A percentile compares a stretch with the other conserved stretches of the same genome.
These are phyloP conservation scores for Heliconius aoede DNA, from an alignment of 2,888 invertebrate genomes.

Conservation along the genomic window DNA sequence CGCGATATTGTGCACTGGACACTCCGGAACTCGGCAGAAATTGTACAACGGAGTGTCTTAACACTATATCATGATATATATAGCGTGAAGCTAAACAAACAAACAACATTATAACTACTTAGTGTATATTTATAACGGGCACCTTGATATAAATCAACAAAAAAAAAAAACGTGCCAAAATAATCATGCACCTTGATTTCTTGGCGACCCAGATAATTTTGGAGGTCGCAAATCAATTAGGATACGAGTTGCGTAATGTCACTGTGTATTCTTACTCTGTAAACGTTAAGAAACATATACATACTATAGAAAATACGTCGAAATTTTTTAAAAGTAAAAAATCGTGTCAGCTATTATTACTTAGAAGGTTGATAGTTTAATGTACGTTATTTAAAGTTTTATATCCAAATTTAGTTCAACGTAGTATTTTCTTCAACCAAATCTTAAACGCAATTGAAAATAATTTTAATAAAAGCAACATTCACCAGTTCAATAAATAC, in stretches of 20 bases:
- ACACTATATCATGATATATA: neutral
- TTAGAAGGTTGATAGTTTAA: neutral
- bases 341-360: neutral
- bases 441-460: neutral
- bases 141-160: slow-evolving; percentile 34
- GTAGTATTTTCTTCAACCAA: neutral
- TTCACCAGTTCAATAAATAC: too few species aligned
- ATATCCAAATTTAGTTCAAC: neutral
- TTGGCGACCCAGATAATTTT: slow-evolving; percentile 51
- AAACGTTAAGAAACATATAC: neutral
- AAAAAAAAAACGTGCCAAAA: slow-evolving; percentile 41
- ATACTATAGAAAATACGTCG: neutral
- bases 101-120: neutral
- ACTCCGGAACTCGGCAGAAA: neutral
- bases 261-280: neutral
- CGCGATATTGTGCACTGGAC: neutral
- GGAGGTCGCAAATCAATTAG: slow-evolving; percentile 48
- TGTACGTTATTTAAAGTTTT: neutral
- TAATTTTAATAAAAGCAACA: too few species aligned
- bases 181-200: slow-evolving; percentile 46
- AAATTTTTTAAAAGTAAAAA: neutral
- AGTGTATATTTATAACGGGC: neutral
- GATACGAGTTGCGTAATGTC: slow-evolving; percentile 34
- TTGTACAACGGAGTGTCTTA: neutral
- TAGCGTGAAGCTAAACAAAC: neutral